These are phyloP conservation scores for Helarctos malayanus DNA, from an alignment of 2,797 vertebrate genomes.

Conservation along the genomic window DNA sequence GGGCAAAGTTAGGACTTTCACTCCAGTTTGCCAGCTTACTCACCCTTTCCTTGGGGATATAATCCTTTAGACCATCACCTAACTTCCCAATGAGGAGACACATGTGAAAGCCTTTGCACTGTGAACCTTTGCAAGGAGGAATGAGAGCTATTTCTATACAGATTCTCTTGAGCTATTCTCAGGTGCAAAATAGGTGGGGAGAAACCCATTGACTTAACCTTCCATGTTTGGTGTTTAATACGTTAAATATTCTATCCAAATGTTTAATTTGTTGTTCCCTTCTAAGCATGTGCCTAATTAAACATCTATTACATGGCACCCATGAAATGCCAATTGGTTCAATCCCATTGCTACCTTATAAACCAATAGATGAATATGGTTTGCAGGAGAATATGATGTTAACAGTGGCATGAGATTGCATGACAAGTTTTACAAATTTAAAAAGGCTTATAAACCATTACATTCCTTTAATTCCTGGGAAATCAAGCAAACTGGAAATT, in stretches of 20 bases:
- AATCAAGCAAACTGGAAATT: slow-evolving; percentile 69
- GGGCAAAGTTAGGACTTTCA: neutral
- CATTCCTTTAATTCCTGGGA: slow-evolving; percentile 57
- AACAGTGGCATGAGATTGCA: neutral
- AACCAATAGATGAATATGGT: slow-evolving; percentile 47
- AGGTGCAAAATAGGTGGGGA: neutral
- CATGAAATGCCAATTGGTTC: slow-evolving; percentile 46
- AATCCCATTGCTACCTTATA: slow-evolving; percentile 32
- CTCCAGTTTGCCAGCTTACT: neutral
- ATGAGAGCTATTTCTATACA: neutral
- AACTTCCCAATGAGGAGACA: neutral
- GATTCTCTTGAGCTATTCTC: neutral
- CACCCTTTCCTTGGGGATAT: neutral
- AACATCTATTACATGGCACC: slow-evolving; percentile 42
- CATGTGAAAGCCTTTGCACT: neutral
- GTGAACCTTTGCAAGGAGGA: neutral
- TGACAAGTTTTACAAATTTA: slow-evolving; percentile 54
- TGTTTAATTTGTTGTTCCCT: slow-evolving; percentile 57
- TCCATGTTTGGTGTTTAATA: slow-evolving; percentile 48
- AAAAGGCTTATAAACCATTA: slow-evolving; percentile 64
- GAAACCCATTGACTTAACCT: neutral
- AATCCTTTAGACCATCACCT: neutral
- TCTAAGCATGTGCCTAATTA: slow-evolving; percentile 47
- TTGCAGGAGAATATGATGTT: slow-evolving; percentile 1
- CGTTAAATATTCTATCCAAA: slow-evolving; percentile 60